A percentile compares a stretch with the other conserved stretches of the same genome.
Conservation (phyloP, 2,888 invertebrate species). For the Dusona sp. region DNA sequence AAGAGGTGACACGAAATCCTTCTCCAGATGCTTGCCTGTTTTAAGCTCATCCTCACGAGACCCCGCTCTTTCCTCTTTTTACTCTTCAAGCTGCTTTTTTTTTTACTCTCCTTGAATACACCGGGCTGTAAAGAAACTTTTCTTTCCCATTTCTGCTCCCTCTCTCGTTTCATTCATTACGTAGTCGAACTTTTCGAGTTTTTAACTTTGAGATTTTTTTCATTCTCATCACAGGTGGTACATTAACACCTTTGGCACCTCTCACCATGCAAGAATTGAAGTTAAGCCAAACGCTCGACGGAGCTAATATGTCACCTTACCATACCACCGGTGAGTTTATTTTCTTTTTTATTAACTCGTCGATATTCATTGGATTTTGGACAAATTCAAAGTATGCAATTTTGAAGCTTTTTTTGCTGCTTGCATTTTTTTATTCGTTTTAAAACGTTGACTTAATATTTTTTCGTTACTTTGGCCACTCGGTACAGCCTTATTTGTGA, state of each 20-base stretch:
- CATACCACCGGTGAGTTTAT: slow-evolving; percentile 88
- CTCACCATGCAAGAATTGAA: slow-evolving; percentile 92
- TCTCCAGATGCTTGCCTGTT: slow-evolving; percentile 81
- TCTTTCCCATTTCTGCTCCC: background rate
- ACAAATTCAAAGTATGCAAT: background rate
- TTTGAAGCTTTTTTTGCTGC: background rate
- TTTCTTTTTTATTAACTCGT: slow-evolving; percentile 59
- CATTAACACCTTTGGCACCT: slow-evolving; percentile 90
- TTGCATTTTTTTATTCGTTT: background rate
- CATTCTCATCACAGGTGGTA: slow-evolving; percentile 86
- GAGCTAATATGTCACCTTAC: slow-evolving; percentile 88
- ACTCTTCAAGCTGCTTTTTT: too few relatives aligned
- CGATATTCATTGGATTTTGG: background rate
- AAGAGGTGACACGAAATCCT: slow-evolving; percentile 79
- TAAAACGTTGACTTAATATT: background rate
- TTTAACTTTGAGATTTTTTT: background rate
- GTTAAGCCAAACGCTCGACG: slow-evolving; percentile 88
- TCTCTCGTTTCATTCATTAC: background rate
- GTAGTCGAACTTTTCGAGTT: background rate
- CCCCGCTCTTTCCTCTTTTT: slow-evolving; percentile 5
- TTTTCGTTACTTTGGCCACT: too few relatives aligned
- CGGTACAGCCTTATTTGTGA: background rate
- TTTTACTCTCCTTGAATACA: background rate
- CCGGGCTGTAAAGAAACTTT: background rate
- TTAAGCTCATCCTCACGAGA: slow-evolving; percentile 70